Base-by-base conservation (phyloP, 2,888 invertebrate genomes). In the Cerastis leucographa region DNA sequence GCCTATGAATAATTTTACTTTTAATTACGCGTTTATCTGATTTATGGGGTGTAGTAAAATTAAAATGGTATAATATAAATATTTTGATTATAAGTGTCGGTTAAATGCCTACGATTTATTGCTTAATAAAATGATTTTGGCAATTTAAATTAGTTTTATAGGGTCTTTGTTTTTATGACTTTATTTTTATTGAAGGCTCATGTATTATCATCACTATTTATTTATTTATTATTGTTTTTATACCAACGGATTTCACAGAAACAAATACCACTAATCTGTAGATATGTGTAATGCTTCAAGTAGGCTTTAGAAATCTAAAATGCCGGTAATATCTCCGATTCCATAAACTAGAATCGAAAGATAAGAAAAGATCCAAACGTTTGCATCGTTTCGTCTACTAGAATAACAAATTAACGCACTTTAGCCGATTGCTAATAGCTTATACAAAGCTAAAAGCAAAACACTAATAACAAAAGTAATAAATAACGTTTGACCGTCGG, bases 401-500 rank as follows among this genome's bases (percentile, higher is more conserved):
- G 49, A 51, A 56, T 35, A 66, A 42, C 12, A 35, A 54, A 74
- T 29, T 51, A n/a, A 42, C 46, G 29, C 56, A 75, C 62, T 68
- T 66, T 61, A 76, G 49, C 25, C 35, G n/a, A 42, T 61, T 67
- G 46, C 65, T 69, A 71, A 78, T 73, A 74, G 44, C 62, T 54
- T 65, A 71, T 77, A 59, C 80, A 66, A 71, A 78, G 59, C 80
- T 68, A 56, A 46, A 61, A 67, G 80, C 80, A 78, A 69, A 73
- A 74, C 44, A 78, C 85, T 89, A 89, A 92, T 91, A 91, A 90
- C 82, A 81, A 72, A 77, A 74, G 88, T 90, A 89, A 91, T 91
- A 91, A 91, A 90, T 90, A 89, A 89, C 88, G 69, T 77, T 86
- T 86, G 87, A 78, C 88, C 87, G 88, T 76, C 85, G 88, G 93